Percentiles rank a stretch among this genome's conserved stretches.
Evolutionary conservation across 2,797 vertebrate species (phyloP).

Genomic region (Protosalanx chinensis): DNA sequence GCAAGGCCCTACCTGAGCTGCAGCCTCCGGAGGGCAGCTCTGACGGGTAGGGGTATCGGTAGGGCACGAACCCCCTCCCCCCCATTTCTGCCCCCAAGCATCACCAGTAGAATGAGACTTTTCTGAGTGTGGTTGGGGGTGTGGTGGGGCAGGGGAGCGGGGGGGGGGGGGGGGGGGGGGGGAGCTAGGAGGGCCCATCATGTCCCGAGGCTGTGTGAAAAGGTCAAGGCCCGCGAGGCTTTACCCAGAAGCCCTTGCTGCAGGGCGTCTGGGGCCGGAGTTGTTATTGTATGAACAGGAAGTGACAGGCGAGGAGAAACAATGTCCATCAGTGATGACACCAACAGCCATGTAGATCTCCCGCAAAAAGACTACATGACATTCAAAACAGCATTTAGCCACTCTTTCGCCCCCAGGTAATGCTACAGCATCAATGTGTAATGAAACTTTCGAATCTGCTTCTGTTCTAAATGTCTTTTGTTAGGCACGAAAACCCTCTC

Average conservation of each 20-base stretch:
- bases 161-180: slow-evolving; percentile 57
- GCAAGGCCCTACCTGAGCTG: slow-evolving; percentile 53
- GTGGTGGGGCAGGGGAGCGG: slow-evolving; percentile 39
- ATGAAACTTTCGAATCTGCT: too few species aligned
- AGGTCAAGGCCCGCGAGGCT: slow-evolving; percentile 57
- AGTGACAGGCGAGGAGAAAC: slow-evolving; percentile 66
- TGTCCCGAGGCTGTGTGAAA: slow-evolving; percentile 73
- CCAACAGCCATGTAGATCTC: too few species aligned
- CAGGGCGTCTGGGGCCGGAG: slow-evolving; percentile 63
- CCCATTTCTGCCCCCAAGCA: not conserved
- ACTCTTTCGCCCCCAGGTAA: too few species aligned
- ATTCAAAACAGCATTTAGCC: too few species aligned
- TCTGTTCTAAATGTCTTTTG: too few species aligned
- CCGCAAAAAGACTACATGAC: too few species aligned
- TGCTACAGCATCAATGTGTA: too few species aligned
- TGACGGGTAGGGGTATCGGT: slow-evolving; percentile 16
- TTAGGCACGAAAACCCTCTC: too few species aligned
- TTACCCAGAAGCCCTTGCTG: slow-evolving; percentile 63
- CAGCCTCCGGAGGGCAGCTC: slow-evolving; percentile 49
- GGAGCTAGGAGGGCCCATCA: slow-evolving; percentile 61
- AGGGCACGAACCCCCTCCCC: slow-evolving; percentile 1
- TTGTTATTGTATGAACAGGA: slow-evolving; percentile 70
- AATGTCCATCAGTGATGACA: too few species aligned
- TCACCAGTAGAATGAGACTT: not conserved
- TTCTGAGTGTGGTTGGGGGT: too few species aligned